Conservation (phyloP, 2,113 vertebrate species). For the Hymenochirus boettgeri region DNA sequence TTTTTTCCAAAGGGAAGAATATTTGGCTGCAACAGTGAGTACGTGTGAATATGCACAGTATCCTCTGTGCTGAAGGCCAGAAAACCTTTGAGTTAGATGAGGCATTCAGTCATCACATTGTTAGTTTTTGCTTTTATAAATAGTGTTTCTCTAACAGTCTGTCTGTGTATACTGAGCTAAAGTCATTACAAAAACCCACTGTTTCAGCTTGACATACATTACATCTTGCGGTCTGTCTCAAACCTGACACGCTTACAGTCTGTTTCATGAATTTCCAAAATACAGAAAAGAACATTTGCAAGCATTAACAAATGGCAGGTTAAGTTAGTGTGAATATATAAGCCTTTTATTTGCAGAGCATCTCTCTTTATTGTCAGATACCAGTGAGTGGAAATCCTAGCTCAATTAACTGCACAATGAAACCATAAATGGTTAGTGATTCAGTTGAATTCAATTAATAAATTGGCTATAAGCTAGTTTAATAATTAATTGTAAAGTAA, state of each 20-base stretch:
- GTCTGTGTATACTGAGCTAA: neutral
- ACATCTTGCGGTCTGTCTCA: neutral
- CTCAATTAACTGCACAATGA: no score
- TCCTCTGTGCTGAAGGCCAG: constrained; percentile 12
- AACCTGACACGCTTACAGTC: constrained; percentile 4
- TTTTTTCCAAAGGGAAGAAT: constrained; percentile 8
- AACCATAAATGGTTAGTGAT: no score
- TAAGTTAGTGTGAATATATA: no score
- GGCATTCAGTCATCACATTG: neutral
- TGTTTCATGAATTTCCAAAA: no score
- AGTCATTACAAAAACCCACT: neutral
- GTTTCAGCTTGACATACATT: neutral
- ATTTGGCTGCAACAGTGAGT: constrained; percentile 23
- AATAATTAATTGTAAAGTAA: no score
- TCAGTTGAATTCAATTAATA: no score
- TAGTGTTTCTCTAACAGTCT: neutral
- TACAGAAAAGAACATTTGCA: no score
- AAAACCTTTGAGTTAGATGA: constrained; percentile 17
- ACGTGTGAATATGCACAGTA: constrained; percentile 28
- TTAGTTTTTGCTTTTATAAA: neutral
- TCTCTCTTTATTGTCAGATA: no score
- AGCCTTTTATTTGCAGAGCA: no score
- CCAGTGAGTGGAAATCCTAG: no score
- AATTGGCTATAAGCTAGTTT: no score
- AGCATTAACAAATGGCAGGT: no score